Base-by-base conservation (phyloP, 2,113 vertebrate genomes). In the Lepisosteus osseus region DNA sequence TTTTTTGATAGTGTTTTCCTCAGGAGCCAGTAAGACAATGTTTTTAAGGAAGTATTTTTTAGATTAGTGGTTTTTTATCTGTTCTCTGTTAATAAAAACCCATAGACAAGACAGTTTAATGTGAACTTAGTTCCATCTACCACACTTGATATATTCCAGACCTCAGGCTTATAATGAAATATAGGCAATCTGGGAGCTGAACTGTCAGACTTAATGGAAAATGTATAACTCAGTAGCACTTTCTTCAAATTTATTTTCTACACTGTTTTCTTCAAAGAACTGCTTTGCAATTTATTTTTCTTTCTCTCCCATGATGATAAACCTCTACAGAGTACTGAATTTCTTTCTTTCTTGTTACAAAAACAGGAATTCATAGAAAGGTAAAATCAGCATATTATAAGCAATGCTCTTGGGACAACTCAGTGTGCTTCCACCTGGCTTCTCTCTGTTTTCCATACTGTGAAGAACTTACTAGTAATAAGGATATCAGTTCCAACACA, bases 131-230 rank as follows among this genome's bases (percentile, higher is more conserved):
- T 44, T 45, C 40, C 6, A 14, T 66, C 13, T 43, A 3, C 42
- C 42, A 12, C 64, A 6, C 64, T n/a, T 43, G 13, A 43, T 66
- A 66, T 45, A 57, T 54, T 68, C 67, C 67, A 68, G 67, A 68
- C 51, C 40, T 44, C 9, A 17, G 54, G 54, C 54, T 15, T n/a
- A 41, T 54, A 68, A 54, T 68, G 67, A 57, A 68, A 57, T 68
- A 68, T 56, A 8, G 17, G 67, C 15, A 56, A 11, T 56, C 51
- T 6, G 29, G 54, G 54, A 56, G 11, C 40, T 12, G 40, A 41
- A 13, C 40, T 69, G 67, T 69, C 54, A 69, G 54, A 54, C 11
- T 40, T 69, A 42, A 69, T 29, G 54, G 67, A 15, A 69, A 69
- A 43, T 40, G 13, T 42, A 69, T 59, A 42, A 59, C 67, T 57